Evolutionary conservation across 1,140 invertebrate genomes (phyloP).

Genomic region (Aphis craccivora): DNA sequence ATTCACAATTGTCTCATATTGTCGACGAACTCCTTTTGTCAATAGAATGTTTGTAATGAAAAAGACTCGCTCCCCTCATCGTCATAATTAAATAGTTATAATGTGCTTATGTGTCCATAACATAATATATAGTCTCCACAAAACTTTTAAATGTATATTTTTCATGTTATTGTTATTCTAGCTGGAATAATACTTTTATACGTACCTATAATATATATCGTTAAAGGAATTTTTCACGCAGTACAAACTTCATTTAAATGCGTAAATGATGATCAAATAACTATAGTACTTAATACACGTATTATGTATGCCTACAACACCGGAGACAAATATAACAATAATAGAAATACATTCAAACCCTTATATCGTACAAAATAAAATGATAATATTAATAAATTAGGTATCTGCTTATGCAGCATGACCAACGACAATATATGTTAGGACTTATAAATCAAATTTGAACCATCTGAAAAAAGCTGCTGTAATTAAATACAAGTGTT

Average conservation of each 20-base stretch:
- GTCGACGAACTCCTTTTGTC: background rate
- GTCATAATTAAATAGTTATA: background rate
- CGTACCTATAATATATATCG: background rate
- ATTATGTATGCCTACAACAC: background rate
- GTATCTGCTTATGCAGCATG: background rate
- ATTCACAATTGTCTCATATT: slow-evolving; percentile 26
- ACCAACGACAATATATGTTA: background rate
- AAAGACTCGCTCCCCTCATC: background rate
- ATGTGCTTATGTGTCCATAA: background rate
- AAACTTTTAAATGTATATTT: background rate
- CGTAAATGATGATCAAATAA: slow-evolving; percentile 2
- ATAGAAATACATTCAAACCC: background rate
- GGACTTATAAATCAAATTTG: background rate
- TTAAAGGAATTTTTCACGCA: background rate
- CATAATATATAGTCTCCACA: background rate
- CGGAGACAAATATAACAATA: background rate
- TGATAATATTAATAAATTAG: background rate
- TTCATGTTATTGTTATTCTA: background rate
- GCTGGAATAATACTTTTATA: background rate
- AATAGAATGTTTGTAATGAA: background rate
- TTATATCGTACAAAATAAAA: background rate
- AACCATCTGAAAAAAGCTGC: background rate
- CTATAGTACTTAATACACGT: background rate
- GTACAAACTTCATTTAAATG: slow-evolving; percentile 1
- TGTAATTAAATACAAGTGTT: background rate